phyloP scores from a whole-genome alignment of 1,140 invertebrate genomes.

The Phymastichus coffea region DNA sequence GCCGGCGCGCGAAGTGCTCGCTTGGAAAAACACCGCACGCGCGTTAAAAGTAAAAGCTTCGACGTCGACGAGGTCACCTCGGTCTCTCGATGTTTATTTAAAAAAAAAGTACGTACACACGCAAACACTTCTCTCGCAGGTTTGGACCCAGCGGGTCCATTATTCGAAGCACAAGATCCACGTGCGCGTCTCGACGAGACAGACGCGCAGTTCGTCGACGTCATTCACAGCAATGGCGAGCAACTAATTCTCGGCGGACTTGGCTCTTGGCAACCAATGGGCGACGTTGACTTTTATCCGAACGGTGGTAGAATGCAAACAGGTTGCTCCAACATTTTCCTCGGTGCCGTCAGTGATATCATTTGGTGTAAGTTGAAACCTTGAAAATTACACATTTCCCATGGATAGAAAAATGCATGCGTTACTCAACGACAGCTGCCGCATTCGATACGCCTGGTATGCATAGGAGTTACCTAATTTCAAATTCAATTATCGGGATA shows the following conservation, averaged over 20 bases:
- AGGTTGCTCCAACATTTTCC: conserved; percentile 79
- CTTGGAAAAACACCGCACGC: too few relatives aligned
- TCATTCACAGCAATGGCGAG: conserved; percentile 92
- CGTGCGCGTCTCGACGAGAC: conserved; percentile 76
- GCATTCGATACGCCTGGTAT: too few relatives aligned
- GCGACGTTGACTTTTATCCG: conserved; percentile 89
- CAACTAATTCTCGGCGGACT: conserved; percentile 81
- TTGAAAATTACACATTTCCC: conserved; percentile 5
- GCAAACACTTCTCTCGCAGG: conserved; percentile 56
- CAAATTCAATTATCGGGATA: too few relatives aligned
- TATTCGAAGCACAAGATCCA: conserved; percentile 85
- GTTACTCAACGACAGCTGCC: not conserved
- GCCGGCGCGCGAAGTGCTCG: too few relatives aligned
- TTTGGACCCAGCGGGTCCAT: conserved; percentile 85
- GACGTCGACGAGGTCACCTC: too few relatives aligned
- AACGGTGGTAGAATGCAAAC: conserved; percentile 89
- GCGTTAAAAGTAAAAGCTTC: too few relatives aligned
- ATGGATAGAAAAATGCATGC: not conserved
- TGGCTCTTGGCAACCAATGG: conserved; percentile 83
- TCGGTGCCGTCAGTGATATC: conserved; percentile 88
- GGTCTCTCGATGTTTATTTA: too few relatives aligned
- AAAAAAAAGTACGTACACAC: too few relatives aligned
- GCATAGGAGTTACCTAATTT: too few relatives aligned
- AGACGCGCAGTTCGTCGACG: conserved; percentile 91
- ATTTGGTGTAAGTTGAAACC: conserved; percentile 76